Base-by-base conservation (phyloP, 2,113 vertebrate species). In the Clarias batrachus region DNA sequence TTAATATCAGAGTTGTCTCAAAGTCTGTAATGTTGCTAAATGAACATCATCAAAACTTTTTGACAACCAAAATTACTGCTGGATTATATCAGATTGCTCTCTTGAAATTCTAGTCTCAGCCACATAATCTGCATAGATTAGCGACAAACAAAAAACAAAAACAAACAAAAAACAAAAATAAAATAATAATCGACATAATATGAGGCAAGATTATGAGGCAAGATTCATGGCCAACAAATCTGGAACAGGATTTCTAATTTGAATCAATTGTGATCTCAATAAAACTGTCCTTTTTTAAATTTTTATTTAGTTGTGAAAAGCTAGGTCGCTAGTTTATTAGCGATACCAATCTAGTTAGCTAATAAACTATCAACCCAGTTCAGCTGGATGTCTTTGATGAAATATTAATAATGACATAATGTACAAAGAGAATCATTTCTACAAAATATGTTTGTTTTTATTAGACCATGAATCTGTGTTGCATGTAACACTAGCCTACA, bases 401-500 rank as follows among this genome's bases (percentile, higher is more conserved):
- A 63, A 90, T 88, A 92, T 94, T 90, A 90, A 92, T 86, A 89
- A 86, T 88, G 89, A 90, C 93, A 90, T 93, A 91, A 93, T 93
- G 76, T 85, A 48, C 48, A 88, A 85, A 83, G 88, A 78, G 90
- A 87, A 91, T 89, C 33, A 90, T 93, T 92, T 92, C 91, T 91
- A 92, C 84, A 91, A 92, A 93, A 91, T 89, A 90, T 41, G 13
- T 74, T 74, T 52, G 80, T 77, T 85, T 85, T 80, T 21, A 41
- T 87, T 89, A 90, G 92, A 91, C 85, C 56, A 92, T 91, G 91
- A 84, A 92, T 87, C 89, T 89, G 87, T 60, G 76, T 92, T 91
- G 93, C 93, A 94, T 93, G 88, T 90, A 90, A 85, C 91, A 89
- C 89, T 84, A 91, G 93, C 93, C 94, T 90, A 92, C 91, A 90